A percentile compares a stretch with the other conserved stretches of the same genome.
phyloP scores from a whole-genome alignment of 2,797 vertebrate species.

The Molothrus ater region DNA sequence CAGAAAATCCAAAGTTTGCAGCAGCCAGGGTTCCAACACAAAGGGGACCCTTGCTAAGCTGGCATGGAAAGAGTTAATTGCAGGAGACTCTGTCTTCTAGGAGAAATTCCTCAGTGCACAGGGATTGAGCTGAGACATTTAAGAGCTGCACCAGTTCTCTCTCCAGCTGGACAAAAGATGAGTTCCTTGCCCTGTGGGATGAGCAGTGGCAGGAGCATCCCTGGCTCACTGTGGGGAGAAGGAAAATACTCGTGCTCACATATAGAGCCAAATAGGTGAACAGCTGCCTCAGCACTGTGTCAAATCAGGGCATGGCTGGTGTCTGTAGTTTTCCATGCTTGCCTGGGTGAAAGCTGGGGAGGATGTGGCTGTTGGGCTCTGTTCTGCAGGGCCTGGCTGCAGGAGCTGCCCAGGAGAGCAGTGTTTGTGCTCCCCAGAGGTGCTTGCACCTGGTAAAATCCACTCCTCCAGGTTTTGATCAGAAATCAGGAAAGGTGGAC shows the following conservation, averaged over 20 bases:
- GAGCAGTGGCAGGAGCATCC: background rate
- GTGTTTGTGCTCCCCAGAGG: background rate
- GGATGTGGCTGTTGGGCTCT: background rate
- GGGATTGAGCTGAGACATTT: background rate
- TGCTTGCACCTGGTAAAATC: background rate
- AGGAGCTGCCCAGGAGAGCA: background rate
- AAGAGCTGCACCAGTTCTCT: background rate
- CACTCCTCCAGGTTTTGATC: background rate
- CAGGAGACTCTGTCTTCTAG: background rate
- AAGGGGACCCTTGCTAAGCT: background rate
- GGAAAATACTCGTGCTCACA: background rate
- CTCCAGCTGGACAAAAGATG: background rate
- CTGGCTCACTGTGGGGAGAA: background rate
- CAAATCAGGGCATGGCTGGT: background rate
- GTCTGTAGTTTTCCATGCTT: background rate
- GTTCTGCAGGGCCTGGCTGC: background rate
- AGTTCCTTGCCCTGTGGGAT: background rate
- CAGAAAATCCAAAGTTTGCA: background rate
- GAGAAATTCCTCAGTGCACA: background rate
- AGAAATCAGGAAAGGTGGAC: background rate
- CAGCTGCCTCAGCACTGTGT: background rate
- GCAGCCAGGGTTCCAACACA: background rate
- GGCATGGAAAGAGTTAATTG: background rate
- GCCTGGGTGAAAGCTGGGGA: background rate
- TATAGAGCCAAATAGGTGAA: background rate